phyloP scores from a whole-genome alignment of 2,888 invertebrate species.

The Drosophila prolongata region DNA sequence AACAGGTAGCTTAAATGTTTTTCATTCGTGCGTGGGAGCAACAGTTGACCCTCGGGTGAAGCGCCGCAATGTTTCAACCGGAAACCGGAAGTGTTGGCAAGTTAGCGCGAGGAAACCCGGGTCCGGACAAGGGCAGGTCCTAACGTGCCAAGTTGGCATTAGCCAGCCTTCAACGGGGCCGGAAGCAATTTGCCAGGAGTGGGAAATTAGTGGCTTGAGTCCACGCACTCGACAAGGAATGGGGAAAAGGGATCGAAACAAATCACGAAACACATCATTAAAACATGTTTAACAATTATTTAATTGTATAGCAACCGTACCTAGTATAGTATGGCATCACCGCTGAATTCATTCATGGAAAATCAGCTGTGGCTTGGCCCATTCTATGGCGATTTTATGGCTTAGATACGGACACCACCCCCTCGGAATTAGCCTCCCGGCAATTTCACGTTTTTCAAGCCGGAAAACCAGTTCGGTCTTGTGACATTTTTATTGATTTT shows the following conservation, averaged over 20 bases:
- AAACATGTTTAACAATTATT: constrained; percentile 70
- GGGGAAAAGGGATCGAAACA: constrained; percentile 13
- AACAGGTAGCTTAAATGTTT: not conserved
- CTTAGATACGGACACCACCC: constrained; percentile 11
- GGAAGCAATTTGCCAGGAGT: constrained; percentile 61
- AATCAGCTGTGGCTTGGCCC: constrained; percentile 44
- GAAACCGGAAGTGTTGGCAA: constrained; percentile 69
- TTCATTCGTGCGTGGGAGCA: constrained; percentile 37
- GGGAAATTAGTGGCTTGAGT: constrained; percentile 55
- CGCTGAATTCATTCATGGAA: constrained; percentile 65
- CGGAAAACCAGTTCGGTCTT: constrained; percentile 27
- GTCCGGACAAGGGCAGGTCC: constrained; percentile 6
- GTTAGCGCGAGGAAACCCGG: constrained; percentile 41
- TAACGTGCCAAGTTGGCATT: constrained; percentile 66
- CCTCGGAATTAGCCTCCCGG: too few species aligned
- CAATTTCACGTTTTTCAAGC: constrained; percentile 53
- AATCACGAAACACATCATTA: constrained; percentile 64
- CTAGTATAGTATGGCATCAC: constrained; percentile 55
- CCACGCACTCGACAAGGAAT: constrained; percentile 19
- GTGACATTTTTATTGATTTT: constrained; percentile 73
- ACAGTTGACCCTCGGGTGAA: constrained; percentile 51
- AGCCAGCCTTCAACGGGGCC: constrained; percentile 22
- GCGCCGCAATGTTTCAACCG: constrained; percentile 45
- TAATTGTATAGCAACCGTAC: constrained; percentile 55
- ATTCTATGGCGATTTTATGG: constrained; percentile 2